Percentiles rank a stretch among this genome's conserved stretches.
phyloP scores from a whole-genome alignment of 64 coral and sea anemone genomes.

The Stylophora pistillata region DNA sequence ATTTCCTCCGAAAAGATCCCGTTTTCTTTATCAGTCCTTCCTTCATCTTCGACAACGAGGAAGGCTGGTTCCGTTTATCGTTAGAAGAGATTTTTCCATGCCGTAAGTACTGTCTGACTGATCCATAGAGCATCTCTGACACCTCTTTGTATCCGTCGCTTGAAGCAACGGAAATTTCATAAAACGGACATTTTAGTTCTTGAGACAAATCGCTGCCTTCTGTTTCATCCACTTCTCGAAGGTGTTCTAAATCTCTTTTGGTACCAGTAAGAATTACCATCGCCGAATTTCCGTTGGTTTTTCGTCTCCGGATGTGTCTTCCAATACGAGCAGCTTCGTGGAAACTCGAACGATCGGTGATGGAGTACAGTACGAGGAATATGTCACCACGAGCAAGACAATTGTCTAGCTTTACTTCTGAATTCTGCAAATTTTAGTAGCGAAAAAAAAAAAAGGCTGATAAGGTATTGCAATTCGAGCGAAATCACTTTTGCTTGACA shows the following conservation, averaged over 20 bases:
- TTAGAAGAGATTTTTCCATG: conserved; percentile 49
- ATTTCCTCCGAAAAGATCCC: conserved; percentile 82
- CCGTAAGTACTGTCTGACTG: conserved; percentile 65
- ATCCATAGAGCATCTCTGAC: conserved; percentile 62
- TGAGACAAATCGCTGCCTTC: conserved; percentile 80
- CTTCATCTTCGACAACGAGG: conserved; percentile 86
- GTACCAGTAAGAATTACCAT: conserved; percentile 76
- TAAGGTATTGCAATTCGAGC: no score
- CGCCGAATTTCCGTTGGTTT: conserved; percentile 50
- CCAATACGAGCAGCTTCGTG: conserved; percentile 77
- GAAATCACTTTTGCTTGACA: no score
- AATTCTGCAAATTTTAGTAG: conserved; percentile 75
- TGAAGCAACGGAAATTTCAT: conserved; percentile 77
- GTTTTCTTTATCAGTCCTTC: conserved; percentile 76
- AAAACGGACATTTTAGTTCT: conserved; percentile 85
- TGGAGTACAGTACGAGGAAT: conserved; percentile 87
- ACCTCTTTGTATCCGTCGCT: conserved; percentile 88
- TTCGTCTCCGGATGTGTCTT: conserved; percentile 65
- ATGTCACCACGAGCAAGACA: conserved; percentile 67
- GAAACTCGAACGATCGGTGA: conserved; percentile 74
- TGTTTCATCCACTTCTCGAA: conserved; percentile 80
- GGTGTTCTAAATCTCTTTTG: conserved; percentile 80
- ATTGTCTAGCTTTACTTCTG: conserved; percentile 65
- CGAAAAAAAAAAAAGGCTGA: not conserved
- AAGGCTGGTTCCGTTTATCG: conserved; percentile 22